Evolutionary conservation across 2,113 vertebrate species (phyloP).

Genomic region (Marcusenius ussheri): DNA sequence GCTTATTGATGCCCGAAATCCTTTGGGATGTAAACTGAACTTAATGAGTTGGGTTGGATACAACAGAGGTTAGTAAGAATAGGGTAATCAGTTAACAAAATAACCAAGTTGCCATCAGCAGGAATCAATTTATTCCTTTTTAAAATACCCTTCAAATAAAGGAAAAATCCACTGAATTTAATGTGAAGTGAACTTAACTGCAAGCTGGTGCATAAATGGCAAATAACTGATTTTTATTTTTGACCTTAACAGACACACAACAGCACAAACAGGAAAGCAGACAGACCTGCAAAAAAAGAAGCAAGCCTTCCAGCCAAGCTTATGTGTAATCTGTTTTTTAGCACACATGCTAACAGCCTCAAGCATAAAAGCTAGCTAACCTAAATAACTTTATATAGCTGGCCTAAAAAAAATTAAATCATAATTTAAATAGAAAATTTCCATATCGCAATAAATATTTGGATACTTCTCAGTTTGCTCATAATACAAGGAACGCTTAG

Average conservation of each 20-base stretch:
- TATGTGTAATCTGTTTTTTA: not conserved
- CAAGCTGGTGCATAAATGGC: not conserved
- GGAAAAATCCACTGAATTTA: not conserved
- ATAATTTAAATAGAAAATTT: not conserved
- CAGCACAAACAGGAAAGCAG: not conserved
- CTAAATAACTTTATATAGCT: slow-evolving; percentile 1
- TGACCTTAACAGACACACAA: not conserved
- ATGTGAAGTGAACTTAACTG: not conserved
- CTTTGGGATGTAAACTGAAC: not conserved
- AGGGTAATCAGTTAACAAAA: not conserved
- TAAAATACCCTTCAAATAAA: not conserved
- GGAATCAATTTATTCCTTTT: not conserved
- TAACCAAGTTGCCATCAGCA: not conserved
- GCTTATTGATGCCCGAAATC: not conserved
- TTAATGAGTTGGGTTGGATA: not conserved
- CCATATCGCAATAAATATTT: not conserved
- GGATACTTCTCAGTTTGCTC: not conserved
- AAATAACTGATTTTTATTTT: not conserved
- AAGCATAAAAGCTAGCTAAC: not conserved
- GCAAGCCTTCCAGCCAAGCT: not conserved
- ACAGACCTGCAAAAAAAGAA: not conserved
- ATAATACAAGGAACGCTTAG: not conserved
- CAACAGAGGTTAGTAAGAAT: not conserved
- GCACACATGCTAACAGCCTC: not conserved
- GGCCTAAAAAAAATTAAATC: not conserved